These are phyloP conservation scores for Bergia puertoricense DNA, from an alignment of 92 coral and sea anemone genomes.

Conservation along the genomic window DNA sequence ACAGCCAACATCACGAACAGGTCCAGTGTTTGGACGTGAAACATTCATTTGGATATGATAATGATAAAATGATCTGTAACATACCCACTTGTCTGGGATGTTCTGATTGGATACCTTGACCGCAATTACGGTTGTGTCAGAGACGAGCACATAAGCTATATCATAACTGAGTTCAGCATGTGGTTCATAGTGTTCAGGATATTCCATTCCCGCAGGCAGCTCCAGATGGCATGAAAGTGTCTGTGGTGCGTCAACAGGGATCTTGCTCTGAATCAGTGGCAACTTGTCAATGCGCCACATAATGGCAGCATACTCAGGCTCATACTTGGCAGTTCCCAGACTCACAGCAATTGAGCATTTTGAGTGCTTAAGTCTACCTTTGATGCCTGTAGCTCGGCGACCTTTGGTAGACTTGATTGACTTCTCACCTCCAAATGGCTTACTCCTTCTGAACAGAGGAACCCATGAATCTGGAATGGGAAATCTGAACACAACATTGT, in stretches of 20 bases:
- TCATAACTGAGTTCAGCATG: slow-evolving; percentile 90
- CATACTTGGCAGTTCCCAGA: slow-evolving; percentile 92
- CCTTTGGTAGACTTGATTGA: slow-evolving; percentile 94
- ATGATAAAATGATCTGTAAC: slow-evolving; percentile 81
- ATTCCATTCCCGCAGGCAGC: slow-evolving; percentile 84
- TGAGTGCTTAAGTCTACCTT: slow-evolving; percentile 83
- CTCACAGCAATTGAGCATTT: slow-evolving; percentile 85
- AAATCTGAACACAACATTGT: slow-evolving; percentile 85
- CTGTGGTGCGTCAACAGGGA: slow-evolving; percentile 96
- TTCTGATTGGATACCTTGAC: slow-evolving; percentile 93
- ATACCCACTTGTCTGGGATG: slow-evolving; percentile 90
- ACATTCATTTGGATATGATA: slow-evolving; percentile 88
- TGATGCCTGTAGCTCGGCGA: slow-evolving; percentile 81
- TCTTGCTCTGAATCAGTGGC: slow-evolving; percentile 89
- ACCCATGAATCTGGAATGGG: slow-evolving; percentile 98
- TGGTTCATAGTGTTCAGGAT: slow-evolving; percentile 86
- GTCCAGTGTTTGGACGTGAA: slow-evolving; percentile 73
- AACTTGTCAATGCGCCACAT: slow-evolving; percentile 90
- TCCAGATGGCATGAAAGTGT: slow-evolving; percentile 75
- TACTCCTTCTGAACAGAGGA: slow-evolving; percentile 87
- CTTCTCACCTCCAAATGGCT: slow-evolving; percentile 84
- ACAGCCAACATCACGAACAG: slow-evolving; percentile 86
- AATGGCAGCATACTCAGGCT: slow-evolving; percentile 85
- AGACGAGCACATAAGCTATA: slow-evolving; percentile 81
- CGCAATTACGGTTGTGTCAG: slow-evolving; percentile 92